A percentile compares a stretch with the other conserved stretches of the same genome.
phyloP scores from a whole-genome alignment of 1,140 invertebrate genomes.

The Bombus soroeensis region DNA sequence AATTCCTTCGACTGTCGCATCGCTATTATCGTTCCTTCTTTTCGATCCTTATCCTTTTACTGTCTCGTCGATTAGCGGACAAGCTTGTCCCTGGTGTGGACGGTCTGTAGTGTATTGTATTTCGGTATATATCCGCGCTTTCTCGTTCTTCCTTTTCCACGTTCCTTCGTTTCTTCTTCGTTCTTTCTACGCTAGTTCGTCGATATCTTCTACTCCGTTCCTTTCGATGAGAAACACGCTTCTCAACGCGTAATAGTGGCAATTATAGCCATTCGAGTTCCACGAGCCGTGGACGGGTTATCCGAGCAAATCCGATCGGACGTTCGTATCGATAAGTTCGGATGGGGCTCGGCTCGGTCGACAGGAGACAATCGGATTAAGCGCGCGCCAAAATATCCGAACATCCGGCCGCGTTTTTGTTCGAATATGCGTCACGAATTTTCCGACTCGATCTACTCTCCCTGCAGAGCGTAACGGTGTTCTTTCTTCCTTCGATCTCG shows the following conservation, averaged over 20 bases:
- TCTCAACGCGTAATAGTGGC: neutral
- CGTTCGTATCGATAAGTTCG: conserved; percentile 43
- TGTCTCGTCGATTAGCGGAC: conserved; percentile 41
- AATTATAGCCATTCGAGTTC: conserved; percentile 16
- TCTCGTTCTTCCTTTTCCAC: neutral
- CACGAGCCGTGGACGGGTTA: conserved; percentile 42
- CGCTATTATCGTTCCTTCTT: neutral
- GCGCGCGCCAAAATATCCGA: conserved; percentile 30
- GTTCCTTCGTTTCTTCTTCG: neutral
- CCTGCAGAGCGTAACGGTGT: conserved; percentile 49
- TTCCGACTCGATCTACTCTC: neutral
- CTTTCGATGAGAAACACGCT: neutral
- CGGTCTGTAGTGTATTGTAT: conserved; percentile 62
- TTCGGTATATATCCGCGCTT: conserved; percentile 30
- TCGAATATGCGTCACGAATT: conserved; percentile 1
- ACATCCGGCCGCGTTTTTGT: conserved; percentile 19
- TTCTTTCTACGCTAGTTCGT: neutral
- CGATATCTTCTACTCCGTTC: neutral
- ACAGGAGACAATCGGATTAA: conserved; percentile 50
- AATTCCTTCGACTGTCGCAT: neutral
- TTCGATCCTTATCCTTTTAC: neutral
- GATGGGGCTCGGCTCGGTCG: conserved; percentile 17
- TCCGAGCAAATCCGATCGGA: conserved; percentile 32
- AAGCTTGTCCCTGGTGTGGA: conserved; percentile 62
- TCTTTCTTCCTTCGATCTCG: neutral